Conservation (phyloP, 2,888 invertebrate species). For the Zonitis immaculata region DNA sequence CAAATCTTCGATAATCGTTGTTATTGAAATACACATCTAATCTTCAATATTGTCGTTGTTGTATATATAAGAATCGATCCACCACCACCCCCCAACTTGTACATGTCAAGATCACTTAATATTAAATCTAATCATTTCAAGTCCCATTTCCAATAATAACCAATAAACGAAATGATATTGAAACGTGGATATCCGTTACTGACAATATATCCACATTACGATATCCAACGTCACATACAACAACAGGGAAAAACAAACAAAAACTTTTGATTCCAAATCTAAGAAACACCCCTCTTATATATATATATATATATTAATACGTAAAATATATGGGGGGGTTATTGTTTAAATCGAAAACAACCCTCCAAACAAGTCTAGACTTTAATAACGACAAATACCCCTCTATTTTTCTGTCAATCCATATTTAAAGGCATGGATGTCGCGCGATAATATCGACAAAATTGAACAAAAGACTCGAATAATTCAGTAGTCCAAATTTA, state of each 20-base stretch:
- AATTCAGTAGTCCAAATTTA: neutral
- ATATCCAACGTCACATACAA: neutral
- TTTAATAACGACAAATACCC: neutral
- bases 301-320: neutral
- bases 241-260: neutral
- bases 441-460: neutral
- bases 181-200: neutral
- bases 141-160: neutral
- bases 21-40: constrained; percentile 2
- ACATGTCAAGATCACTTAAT: neutral
- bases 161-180: neutral
- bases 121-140: neutral
- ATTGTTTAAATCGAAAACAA: neutral
- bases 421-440: neutral
- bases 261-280: neutral
- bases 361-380: constrained; percentile 1
- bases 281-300: neutral
- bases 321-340: neutral
- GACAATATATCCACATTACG: neutral
- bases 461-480: neutral
- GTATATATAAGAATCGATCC: neutral
- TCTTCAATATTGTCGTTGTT: neutral
- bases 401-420: neutral
- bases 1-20: neutral
- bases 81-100: neutral